Evolutionary conservation across 2,888 invertebrate species (phyloP), one percentile per base, ranked within the genome.

Genomic region (Blastobasis adustella): DNA sequence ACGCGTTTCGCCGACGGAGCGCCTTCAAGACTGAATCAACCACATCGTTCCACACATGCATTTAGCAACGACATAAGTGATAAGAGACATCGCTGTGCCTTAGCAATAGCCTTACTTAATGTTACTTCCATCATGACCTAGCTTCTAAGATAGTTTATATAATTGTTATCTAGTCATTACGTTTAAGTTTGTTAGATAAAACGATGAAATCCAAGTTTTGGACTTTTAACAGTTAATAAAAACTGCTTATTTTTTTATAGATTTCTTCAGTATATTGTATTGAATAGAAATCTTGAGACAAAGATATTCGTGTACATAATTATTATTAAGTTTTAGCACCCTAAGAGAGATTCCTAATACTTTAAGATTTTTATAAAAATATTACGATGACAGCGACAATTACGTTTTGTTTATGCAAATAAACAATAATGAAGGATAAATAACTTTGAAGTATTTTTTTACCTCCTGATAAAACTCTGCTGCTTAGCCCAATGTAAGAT

Each of bases 321-420:
- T 79, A 76, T 23, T 23, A 23, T 23, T 23, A 23, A 10, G 57
- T 59, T 51, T 55, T 82, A 82, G 84, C 64, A 86, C 84, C 81
- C 61, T 87, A 87, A 82, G 76, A 75, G 59, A 82, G 82, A 87
- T 88, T 88, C 88, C 87, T 87, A 88, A 83, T 83, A 84, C 71
- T 73, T 66, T 82, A 79, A 82, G 73, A 71, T 69, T 59, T 71
- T 67, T 67, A 67, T 55, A 69, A 61, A 65, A 67, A 68, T 63
- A 60, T 69, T 63, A 60, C 60, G 67, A 54, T 52, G 55, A 60
- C 58, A 54, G 58, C 52, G 61, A 64, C 59, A 59, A 58, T 71
- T 58, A 61, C 66, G 46, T 43, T 63, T 58, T 71, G 75, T 74
- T 76, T 66, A 66, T 73, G 71, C 73, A 72, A 74, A 67, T 71